A percentile compares a stretch with the other conserved stretches of the same genome.
Evolutionary conservation across 2,113 vertebrate genomes (phyloP).

Genomic region (Anas platyrhynchos): DNA sequence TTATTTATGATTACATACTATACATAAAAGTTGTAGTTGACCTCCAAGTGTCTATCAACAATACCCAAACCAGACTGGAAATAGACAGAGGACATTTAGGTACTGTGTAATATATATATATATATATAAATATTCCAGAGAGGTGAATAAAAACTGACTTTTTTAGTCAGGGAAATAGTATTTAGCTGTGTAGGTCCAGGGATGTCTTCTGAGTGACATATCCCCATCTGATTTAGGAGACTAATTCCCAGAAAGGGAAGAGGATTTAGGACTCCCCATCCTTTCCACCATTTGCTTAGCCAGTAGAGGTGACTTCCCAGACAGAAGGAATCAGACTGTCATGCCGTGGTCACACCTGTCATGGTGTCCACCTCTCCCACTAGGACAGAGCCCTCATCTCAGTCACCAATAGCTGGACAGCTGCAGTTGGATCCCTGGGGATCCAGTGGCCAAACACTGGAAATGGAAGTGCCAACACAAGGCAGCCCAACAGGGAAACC

Average conservation of each 20-base stretch:
- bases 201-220: background rate
- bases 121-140: background rate
- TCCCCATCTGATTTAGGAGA: background rate
- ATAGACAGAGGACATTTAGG: background rate
- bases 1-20: background rate
- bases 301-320: background rate
- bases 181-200: background rate
- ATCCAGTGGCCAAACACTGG: accelerated
- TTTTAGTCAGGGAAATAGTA: background rate
- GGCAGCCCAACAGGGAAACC: background rate
- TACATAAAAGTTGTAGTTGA: background rate
- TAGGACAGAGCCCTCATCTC: background rate
- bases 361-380: background rate
- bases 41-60: background rate
- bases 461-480: background rate
- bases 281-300: background rate
- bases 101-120: background rate
- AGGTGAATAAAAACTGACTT: background rate
- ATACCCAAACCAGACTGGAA: background rate
- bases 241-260: background rate
- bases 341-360: background rate
- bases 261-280: background rate
- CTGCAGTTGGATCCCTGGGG: background rate
- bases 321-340: background rate
- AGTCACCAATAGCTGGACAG: background rate